These are phyloP conservation scores for Phalanger gymnotis DNA, from an alignment of 2,797 vertebrate genomes.

Conservation along the genomic window DNA sequence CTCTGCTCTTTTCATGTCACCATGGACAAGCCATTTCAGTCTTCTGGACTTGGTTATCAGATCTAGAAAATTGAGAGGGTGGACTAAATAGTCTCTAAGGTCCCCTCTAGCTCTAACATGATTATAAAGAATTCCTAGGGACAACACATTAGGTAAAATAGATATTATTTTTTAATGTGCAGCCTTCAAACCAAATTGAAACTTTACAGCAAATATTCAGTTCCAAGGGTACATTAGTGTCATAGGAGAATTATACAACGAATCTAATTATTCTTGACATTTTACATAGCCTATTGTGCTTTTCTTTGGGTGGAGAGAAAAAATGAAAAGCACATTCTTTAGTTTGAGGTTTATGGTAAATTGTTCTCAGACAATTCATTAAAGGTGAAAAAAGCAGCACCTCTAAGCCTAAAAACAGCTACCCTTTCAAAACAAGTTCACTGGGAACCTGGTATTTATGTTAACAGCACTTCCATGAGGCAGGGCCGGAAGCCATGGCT, in stretches of 20 bases:
- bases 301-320: conserved; percentile 65
- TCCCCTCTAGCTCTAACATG: neutral
- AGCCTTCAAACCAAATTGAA: conserved; percentile 71
- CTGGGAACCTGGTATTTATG: neutral
- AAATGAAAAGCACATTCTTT: conserved; percentile 66
- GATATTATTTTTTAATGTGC: conserved; percentile 65
- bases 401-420: neutral
- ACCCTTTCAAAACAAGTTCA: conserved; percentile 16
- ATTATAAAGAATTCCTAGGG: neutral
- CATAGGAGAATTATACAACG: conserved; percentile 71
- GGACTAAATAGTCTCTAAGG: neutral
- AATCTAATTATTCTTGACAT: conserved; percentile 82
- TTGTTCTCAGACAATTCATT: conserved; percentile 53
- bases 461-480: neutral
- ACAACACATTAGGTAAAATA: conserved; percentile 58
- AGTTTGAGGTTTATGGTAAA: conserved; percentile 67
- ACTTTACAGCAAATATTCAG: conserved; percentile 63
- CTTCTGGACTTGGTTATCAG: neutral
- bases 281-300: conserved; percentile 71
- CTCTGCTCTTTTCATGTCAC: neutral
- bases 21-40: neutral
- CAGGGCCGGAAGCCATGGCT: neutral
- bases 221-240: conserved; percentile 63
- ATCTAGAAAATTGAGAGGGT: neutral
- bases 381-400: conserved; percentile 38